Evolutionary conservation across 2,113 vertebrate genomes (phyloP).

Genomic region (Sapayoa aenigma): DNA sequence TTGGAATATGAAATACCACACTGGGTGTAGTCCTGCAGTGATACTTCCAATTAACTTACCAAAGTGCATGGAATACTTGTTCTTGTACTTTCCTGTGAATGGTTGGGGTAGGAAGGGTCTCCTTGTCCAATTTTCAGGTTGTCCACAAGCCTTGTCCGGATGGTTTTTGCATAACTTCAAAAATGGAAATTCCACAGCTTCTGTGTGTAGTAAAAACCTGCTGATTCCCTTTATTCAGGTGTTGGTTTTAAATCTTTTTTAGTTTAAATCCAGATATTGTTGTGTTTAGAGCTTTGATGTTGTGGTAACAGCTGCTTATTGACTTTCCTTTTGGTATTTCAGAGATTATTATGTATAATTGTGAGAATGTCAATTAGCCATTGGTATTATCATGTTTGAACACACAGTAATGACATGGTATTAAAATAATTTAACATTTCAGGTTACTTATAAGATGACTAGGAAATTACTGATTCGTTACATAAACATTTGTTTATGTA

Average conservation of each 20-base stretch:
- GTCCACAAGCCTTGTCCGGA: not conserved
- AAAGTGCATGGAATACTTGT: not conserved
- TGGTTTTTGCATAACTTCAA: not conserved
- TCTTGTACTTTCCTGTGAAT: accelerated
- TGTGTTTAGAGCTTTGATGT: not conserved
- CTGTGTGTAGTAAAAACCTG: not conserved
- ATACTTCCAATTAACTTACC: not conserved
- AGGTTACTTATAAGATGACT: not conserved
- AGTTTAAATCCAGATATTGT: not conserved
- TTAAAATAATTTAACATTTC: not conserved
- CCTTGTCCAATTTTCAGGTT: not conserved
- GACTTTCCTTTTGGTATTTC: not conserved
- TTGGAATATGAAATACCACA: not conserved
- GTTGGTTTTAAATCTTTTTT: not conserved
- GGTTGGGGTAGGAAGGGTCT: not conserved
- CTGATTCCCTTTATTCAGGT: not conserved
- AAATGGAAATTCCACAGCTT: not conserved
- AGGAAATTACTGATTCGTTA: not conserved
- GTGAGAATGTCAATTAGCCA: not conserved
- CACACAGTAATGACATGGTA: not conserved
- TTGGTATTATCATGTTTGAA: not conserved
- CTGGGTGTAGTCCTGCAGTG: not conserved
- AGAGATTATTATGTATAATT: not conserved
- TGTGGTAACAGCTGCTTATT: not conserved
- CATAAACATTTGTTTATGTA: not conserved